phyloP scores from a whole-genome alignment of 2,113 vertebrate genomes.

The Jacana jacana region DNA sequence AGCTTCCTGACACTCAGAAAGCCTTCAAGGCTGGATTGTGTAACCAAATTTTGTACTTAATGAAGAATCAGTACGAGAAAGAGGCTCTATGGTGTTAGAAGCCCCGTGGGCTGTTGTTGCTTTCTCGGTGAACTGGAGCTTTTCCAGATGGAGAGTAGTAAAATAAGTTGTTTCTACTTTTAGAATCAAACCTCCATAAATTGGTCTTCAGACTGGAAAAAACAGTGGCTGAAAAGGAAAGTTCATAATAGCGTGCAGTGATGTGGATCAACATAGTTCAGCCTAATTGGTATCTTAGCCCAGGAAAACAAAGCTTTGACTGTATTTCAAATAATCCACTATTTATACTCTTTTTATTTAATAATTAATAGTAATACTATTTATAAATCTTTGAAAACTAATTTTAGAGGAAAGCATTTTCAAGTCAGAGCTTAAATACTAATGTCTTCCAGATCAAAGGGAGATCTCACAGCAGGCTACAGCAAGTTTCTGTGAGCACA shows the following conservation, averaged over 20 bases:
- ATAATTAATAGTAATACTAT: too few species aligned
- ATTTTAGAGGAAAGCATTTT: slow-evolving; percentile 1
- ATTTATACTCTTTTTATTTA: not conserved
- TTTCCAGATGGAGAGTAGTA: not conserved
- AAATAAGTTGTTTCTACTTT: slow-evolving; percentile 37
- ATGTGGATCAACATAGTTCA: slow-evolving; percentile 4
- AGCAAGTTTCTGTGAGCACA: not conserved
- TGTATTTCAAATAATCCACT: slow-evolving; percentile 13
- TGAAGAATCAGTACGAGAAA: not conserved
- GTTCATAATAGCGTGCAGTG: not conserved
- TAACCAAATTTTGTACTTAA: not conserved
- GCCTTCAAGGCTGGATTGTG: not conserved
- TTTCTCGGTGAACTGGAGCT: not conserved
- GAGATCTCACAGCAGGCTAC: not conserved
- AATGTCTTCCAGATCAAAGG: not conserved
- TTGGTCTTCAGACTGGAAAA: slow-evolving; percentile 10
- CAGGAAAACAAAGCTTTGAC: slow-evolving; percentile 29
- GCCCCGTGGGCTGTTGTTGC: not conserved
- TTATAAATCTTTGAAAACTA: not conserved
- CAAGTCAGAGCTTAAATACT: not conserved
- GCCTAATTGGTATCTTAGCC: not conserved
- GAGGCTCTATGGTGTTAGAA: not conserved
- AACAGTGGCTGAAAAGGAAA: not conserved
- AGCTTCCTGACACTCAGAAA: not conserved
- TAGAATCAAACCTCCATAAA: slow-evolving; percentile 13